A percentile compares a stretch with the other conserved stretches of the same genome.
phyloP scores from a whole-genome alignment of 2,113 vertebrate genomes.

The Erinaceus europaeus region DNA sequence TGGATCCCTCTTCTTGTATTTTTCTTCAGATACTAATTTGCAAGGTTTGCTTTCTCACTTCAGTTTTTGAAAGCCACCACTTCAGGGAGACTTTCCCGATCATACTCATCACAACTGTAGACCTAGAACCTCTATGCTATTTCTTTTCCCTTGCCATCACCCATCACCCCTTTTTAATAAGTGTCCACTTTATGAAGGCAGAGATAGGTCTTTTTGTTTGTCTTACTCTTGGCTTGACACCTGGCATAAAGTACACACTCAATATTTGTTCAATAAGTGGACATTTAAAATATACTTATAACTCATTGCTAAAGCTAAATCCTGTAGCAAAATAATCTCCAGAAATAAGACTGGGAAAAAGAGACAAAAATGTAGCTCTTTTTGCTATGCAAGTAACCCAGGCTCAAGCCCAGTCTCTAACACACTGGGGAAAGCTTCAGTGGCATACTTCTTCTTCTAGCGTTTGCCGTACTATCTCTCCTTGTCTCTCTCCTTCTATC shows the following conservation, averaged over 20 bases:
- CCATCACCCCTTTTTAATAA: not conserved
- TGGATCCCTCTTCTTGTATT: not conserved
- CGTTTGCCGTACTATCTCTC: no score
- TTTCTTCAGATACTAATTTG: not conserved
- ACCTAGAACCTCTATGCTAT: not conserved
- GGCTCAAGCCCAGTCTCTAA: no score
- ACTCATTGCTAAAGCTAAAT: not conserved
- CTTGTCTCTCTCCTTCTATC: no score
- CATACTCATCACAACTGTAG: not conserved
- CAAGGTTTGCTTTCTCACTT: not conserved
- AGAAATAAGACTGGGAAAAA: not conserved
- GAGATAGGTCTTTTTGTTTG: not conserved
- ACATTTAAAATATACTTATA: not conserved
- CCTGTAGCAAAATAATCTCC: not conserved
- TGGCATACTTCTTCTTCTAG: no score
- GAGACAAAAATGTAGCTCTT: not conserved
- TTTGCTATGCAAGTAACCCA: no score
- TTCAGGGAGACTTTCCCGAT: not conserved
- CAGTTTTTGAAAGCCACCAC: not conserved
- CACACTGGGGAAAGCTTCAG: no score
- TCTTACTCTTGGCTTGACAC: not conserved
- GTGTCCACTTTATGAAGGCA: not conserved
- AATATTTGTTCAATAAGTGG: not conserved
- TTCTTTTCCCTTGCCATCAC: not conserved
- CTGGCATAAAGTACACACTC: not conserved